Conservation (phyloP, 2,113 vertebrate genomes). For the Leucopsar rothschildi region DNA sequence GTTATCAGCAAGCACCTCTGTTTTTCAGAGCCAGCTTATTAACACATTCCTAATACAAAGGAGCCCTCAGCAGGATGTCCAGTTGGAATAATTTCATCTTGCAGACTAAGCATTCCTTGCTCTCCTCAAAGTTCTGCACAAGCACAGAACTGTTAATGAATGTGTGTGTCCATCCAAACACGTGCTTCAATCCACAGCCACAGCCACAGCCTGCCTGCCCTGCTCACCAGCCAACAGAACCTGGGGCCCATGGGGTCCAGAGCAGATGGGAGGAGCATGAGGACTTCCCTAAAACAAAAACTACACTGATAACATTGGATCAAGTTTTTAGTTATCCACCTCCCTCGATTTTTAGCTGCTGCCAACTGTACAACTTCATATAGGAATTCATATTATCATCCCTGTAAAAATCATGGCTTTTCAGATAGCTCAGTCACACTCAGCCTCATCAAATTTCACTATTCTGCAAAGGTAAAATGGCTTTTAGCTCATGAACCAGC, state of each 20-base stretch:
- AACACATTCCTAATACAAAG: neutral
- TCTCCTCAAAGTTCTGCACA: neutral
- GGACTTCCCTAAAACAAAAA: neutral
- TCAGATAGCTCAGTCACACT: neutral
- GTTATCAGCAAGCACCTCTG: neutral
- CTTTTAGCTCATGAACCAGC: neutral
- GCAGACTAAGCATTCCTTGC: neutral
- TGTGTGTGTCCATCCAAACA: neutral
- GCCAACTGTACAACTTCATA: neutral
- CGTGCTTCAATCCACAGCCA: neutral
- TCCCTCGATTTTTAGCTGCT: neutral
- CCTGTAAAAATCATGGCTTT: neutral
- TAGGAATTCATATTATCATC: neutral
- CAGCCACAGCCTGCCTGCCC: neutral
- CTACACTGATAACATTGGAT: neutral
- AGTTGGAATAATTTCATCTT: neutral
- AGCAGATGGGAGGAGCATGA: accelerated
- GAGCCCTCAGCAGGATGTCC: neutral
- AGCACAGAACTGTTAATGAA: neutral
- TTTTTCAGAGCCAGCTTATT: neutral
- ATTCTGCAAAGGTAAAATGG: neutral
- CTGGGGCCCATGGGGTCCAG: accelerated
- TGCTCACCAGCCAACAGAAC: neutral
- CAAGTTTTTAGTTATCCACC: neutral
- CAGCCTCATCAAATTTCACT: neutral